Percentiles rank a stretch among this genome's conserved stretches.
Conservation (phyloP, 1,140 invertebrate species). For the Drosophila ficusphila region DNA sequence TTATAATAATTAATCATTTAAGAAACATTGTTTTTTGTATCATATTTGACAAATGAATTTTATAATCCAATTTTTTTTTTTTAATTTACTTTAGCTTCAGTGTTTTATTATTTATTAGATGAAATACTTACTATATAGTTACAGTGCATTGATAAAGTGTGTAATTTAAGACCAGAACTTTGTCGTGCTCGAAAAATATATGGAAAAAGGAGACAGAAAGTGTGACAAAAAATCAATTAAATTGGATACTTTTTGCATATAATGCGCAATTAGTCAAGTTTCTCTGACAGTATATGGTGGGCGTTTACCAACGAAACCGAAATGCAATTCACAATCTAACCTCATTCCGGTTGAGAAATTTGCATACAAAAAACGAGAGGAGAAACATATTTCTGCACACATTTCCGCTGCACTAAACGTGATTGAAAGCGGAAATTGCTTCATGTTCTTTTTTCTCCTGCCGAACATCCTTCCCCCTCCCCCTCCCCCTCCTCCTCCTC, state of each 20-base stretch:
- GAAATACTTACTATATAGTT: not conserved
- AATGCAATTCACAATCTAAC: conserved; percentile 44
- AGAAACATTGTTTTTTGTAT: not conserved
- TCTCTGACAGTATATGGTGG: not conserved
- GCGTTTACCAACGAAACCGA: conserved; percentile 1
- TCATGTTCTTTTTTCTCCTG: conserved; percentile 35
- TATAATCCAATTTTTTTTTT: not conserved
- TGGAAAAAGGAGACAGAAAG: not conserved
- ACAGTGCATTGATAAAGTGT: conserved; percentile 20
- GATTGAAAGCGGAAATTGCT: conserved; percentile 78
- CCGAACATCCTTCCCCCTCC: conserved; percentile 1
- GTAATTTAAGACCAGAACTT: conserved; percentile 34
- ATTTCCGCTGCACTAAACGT: conserved; percentile 71
- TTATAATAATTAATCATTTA: too few species aligned
- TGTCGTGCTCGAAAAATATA: conserved; percentile 12
- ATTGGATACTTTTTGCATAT: conserved; percentile 55
- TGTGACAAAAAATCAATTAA: conserved; percentile 63
- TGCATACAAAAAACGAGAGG: conserved; percentile 4
- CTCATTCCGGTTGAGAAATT: not conserved
- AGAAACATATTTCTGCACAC: conserved; percentile 48
- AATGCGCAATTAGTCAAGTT: conserved; percentile 66
- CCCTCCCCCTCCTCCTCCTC: not conserved
- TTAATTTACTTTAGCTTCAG: not conserved
- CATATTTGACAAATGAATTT: not conserved
- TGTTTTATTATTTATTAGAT: not conserved